These are phyloP conservation scores for Chrysolina oricalcia DNA, from an alignment of 2,888 invertebrate genomes.

Conservation along the genomic window DNA sequence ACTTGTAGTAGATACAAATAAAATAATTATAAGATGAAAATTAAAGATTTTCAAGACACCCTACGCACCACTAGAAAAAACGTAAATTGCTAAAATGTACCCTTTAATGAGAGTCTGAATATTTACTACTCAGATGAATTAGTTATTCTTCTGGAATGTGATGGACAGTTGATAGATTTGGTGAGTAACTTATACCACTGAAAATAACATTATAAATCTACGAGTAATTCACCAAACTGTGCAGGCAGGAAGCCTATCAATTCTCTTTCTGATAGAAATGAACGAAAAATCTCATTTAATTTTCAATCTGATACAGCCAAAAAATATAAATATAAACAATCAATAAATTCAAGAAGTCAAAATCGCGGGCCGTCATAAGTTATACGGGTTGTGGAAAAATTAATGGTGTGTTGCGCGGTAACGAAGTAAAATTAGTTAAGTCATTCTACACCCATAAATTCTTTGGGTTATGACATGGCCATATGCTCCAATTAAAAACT, in stretches of 20 bases:
- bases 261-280: conserved; percentile 2
- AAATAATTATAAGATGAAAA: no score
- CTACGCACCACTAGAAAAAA: no score
- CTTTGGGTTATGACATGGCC: conserved; percentile 65
- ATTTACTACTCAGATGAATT: no score
- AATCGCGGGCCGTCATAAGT: conserved; percentile 34
- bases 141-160: no score
- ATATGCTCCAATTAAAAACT: conserved; percentile 67
- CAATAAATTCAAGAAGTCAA: conserved; percentile 37
- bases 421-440: conserved; percentile 65
- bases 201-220: not conserved
- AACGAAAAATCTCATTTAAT: conserved; percentile 25
- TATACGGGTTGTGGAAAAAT: conserved; percentile 56
- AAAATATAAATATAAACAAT: conserved; percentile 30
- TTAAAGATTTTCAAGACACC: no score
- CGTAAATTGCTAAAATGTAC: no score
- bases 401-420: conserved; percentile 64
- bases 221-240: not conserved
- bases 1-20: no score
- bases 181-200: not conserved
- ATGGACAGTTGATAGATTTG: no score
- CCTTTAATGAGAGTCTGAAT: no score
- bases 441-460: conserved; percentile 65
- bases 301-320: conserved; percentile 25
- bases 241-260: not conserved